Evolutionary conservation across 2,797 vertebrate species (phyloP), one percentile per base, ranked within the genome.

Genomic region (Limosa lapponica): DNA sequence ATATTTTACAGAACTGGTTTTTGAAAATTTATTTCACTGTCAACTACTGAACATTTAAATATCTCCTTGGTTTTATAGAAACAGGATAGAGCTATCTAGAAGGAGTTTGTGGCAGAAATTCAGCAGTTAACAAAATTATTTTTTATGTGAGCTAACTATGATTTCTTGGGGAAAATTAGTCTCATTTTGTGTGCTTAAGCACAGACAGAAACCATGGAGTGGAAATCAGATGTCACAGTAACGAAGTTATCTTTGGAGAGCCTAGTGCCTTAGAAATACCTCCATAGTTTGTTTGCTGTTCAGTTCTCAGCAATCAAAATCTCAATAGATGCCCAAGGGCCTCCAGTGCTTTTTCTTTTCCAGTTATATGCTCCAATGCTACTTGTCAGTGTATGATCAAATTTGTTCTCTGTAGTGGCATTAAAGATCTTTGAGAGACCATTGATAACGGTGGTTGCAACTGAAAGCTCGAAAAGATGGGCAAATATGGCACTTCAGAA

Each of bases 61-160:
- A 73, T 32, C 17, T 84, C 30, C 17, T 49, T 46, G 5, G 25
- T n/a, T 75, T 85, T 82, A 49, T 16, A 70, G 13, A 11, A 77
- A 30, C 16, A 73, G 24, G 52, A 78, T 24, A 58, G 12, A 78
- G 37, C 24, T 65, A 30, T 52, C 17, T 44, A 62, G 19, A 39
- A 64, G 28, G 14, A 8, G 8, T 27, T 59, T 54, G 20, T n/a
- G 18, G 15, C 2, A 36, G 24, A 87, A 78, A 83, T 46, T 58
- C 36, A 58, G 23, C 27, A 30, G 13, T 10, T 58, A 78, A n/a
- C 0, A 37, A 51, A 71, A 27, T 8, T 0, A 3, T 25, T 24
- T 44, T 51, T 44, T 52, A n/a, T 52, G 2, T 57, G 41, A 52
- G 10, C 2, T 43, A 32, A 41, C 15, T 19, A 6, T 32, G 5